A percentile compares a stretch with the other conserved stretches of the same genome.
Conservation (phyloP, 2,888 invertebrate species). For the Spodoptera picta region DNA sequence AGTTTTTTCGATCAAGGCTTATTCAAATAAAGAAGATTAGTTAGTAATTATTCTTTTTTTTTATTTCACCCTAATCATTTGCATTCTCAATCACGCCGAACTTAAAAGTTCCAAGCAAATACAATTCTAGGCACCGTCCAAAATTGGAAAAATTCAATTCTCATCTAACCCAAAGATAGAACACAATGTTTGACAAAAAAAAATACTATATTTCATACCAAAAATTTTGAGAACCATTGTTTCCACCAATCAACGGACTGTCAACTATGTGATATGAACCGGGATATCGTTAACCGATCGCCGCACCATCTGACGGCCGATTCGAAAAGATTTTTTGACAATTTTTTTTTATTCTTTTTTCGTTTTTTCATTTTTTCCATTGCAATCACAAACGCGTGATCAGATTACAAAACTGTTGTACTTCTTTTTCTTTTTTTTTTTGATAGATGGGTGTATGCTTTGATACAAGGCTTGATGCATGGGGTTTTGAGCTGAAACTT, state of each 20-base stretch:
- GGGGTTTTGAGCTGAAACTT: conserved; percentile 29
- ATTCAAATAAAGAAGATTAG: too few relatives aligned
- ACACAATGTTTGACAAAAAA: too few relatives aligned
- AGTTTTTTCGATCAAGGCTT: too few relatives aligned
- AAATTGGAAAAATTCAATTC: too few relatives aligned
- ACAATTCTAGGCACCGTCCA: too few relatives aligned
- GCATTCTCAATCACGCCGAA: too few relatives aligned
- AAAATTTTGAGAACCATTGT: conserved; percentile 29
- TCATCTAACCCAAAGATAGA: too few relatives aligned
- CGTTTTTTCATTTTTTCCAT: conserved; percentile 18
- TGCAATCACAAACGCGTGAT: conserved; percentile 43
- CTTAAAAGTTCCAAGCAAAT: too few relatives aligned
- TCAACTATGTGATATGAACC: conserved; percentile 43
- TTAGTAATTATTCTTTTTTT: too few relatives aligned
- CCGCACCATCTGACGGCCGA: conserved; percentile 47
- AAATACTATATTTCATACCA: not conserved
- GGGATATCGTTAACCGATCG: conserved; percentile 54
- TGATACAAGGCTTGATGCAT: conserved; percentile 38
- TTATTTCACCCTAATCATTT: too few relatives aligned
- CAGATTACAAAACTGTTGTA: conserved; percentile 47
- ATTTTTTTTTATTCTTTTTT: conserved; percentile 1
- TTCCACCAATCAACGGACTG: conserved; percentile 44
- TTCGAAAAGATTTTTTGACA: conserved; percentile 24
- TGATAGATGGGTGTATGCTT: conserved; percentile 30
- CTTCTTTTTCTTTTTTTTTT: conserved; percentile 20